A percentile compares a stretch with the other conserved stretches of the same genome.
phyloP scores from a whole-genome alignment of 2,113 vertebrate genomes.

The Platanista minor region DNA sequence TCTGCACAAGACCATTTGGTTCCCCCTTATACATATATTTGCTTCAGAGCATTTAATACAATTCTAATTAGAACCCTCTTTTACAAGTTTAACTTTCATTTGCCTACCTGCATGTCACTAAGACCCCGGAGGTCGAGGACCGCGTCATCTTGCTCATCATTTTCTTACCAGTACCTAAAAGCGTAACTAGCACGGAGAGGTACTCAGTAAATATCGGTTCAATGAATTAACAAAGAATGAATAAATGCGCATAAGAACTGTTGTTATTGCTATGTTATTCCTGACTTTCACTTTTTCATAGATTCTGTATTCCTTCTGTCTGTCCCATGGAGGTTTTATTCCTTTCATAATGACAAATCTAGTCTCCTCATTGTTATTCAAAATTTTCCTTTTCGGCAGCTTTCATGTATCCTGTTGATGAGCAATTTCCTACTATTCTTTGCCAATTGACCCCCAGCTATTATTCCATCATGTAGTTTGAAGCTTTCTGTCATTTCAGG shows the following conservation, averaged over 20 bases:
- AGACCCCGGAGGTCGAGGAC: not conserved
- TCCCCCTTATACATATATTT: not conserved
- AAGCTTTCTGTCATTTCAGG: constrained; percentile 1
- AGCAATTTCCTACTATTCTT: constrained; percentile 45
- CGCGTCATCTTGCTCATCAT: not conserved
- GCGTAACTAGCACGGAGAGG: not conserved
- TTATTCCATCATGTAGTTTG: not conserved
- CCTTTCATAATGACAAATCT: not conserved
- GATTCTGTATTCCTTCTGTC: not conserved
- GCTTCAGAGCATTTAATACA: not conserved
- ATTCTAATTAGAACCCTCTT: not conserved
- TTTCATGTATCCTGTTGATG: constrained; percentile 7
- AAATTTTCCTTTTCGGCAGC: not conserved
- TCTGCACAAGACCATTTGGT: not conserved
- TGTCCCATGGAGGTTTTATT: not conserved
- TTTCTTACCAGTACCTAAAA: not conserved
- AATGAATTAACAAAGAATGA: not conserved
- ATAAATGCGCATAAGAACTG: not conserved
- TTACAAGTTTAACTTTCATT: not conserved
- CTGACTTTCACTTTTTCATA: not conserved
- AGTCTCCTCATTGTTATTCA: constrained; percentile 38
- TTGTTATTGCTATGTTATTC: not conserved
- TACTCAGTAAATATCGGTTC: not conserved
- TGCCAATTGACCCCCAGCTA: constrained; percentile 41
- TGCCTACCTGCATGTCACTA: not conserved